Base-by-base conservation (phyloP, 2,797 vertebrate genomes). In the Parotocinclus haroldoi region DNA sequence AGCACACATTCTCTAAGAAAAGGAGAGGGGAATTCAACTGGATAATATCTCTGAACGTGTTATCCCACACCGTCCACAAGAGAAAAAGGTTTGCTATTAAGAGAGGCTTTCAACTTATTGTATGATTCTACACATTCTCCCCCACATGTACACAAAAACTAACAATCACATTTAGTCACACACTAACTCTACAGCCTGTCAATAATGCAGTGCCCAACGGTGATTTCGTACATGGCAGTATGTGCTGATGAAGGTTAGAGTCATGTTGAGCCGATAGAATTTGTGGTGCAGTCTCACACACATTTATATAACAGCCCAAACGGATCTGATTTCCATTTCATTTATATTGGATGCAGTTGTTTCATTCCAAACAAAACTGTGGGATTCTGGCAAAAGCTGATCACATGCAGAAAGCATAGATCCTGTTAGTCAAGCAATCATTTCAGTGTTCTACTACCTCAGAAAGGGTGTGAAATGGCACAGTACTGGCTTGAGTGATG, bases 21-120 rank as follows among this genome's bases (percentile, higher is more conserved):
- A 8, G 51, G 48, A 50, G 48, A 50, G 48, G 14, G 48, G 48
- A 14, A 48, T 50, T 56, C n/a, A 65, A 56, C 53, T 57, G 59
- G 59, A 67, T 51, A 71, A 62, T 75, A 64, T 76, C 71, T 76
- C 59, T 57, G 45, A 72, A 58, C 66, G 36, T 51, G 71, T 56
- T 54, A 57, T 76, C 73, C 75, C 73, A 71, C 71, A 52, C 61
- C 63, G 66, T 72, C 16, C 60, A 68, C 14, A 64, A 19, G 7
- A 53, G 44, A 60, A 62, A 57, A 59, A 57, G 71, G 64, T 66
- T 75, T 64, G 38, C 56, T 54, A 58, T 68, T 71, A 70, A 49
- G 8, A 44, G 54, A 65, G 45, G 13, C 18, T 50, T 10, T 66
- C 55, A 66, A 54, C 58, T 67, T 56, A 57, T 18, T 19, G 10